Percentiles rank a stretch among this genome's conserved stretches.
Evolutionary conservation across 2,888 invertebrate genomes (phyloP).

Genomic region (Heliconius ethilla): DNA sequence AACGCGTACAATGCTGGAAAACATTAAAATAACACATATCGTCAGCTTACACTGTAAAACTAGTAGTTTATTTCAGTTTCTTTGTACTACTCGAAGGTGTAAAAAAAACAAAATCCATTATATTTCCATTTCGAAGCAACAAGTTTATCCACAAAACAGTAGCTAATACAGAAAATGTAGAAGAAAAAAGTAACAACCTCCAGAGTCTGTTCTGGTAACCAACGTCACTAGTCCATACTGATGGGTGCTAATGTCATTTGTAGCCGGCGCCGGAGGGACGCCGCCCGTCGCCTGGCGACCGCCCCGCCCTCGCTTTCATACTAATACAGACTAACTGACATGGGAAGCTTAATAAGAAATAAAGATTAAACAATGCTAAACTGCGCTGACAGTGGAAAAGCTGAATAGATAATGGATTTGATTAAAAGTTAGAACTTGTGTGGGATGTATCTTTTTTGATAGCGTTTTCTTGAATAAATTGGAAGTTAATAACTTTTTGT

Average conservation of each 20-base stretch:
- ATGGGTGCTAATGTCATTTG: slow-evolving; percentile 43
- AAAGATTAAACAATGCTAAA: slow-evolving; percentile 18
- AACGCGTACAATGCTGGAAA: no score
- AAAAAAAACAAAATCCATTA: no score
- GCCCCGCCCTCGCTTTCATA: slow-evolving; percentile 38
- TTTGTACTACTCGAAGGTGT: no score
- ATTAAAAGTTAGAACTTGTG: not conserved
- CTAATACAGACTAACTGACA: slow-evolving; percentile 29
- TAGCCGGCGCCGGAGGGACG: slow-evolving; percentile 43
- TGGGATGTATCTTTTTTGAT: not conserved
- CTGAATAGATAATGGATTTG: not conserved
- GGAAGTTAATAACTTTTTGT: not conserved
- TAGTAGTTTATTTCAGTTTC: no score
- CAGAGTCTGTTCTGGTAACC: slow-evolving; percentile 11
- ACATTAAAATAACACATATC: no score
- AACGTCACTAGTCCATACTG: slow-evolving; percentile 35
- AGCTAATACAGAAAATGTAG: slow-evolving; percentile 17
- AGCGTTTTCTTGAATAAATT: not conserved
- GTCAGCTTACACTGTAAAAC: no score
- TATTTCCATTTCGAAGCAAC: no score
- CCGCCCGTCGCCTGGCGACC: slow-evolving; percentile 43
- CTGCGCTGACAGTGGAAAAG: not conserved
- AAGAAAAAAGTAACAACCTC: slow-evolving; percentile 21
- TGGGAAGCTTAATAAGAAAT: slow-evolving; percentile 16
- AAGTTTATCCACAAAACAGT: not conserved